Evolutionary conservation across 2,113 vertebrate species (phyloP), one percentile per base, ranked within the genome.

Genomic region (Passerina amoena): DNA sequence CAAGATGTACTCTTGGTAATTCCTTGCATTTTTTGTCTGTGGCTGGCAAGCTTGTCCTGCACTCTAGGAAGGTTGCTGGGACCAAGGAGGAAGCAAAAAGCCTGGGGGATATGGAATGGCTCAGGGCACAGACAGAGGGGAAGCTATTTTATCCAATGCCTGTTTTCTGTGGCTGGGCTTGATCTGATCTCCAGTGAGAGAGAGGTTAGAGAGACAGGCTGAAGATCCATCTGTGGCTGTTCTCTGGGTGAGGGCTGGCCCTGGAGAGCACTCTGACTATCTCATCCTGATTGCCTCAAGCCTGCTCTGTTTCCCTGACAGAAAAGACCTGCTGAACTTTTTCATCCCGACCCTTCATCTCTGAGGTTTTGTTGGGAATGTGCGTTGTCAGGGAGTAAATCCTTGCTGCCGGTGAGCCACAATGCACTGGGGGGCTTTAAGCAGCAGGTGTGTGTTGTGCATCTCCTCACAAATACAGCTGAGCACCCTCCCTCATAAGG

Each of bases 221-320:
- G 48, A 73, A 82, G 45, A 85, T 53, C 6, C 24, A 61, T 54
- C 33, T 2, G 0, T 19, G 1, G 1, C 35, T 1, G 0, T 61
- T 19, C 28, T 77, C 64, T 78, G 69, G n/a, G 37, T 2, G 6
- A 73, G 45, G 31, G 53, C 45, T 81, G 54, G 45, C 54, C 69
- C 40, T 1, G 1, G 28, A 45, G 28, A 40, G 22, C 42, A 3
- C 42, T 38, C n/a, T n/a, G 27, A 17, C 57, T 44, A 22, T 23
- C 31, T 51, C 3, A 2, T 31, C 31, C 37, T 25, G 28, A 65
- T 15, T 60, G 54, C 61, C n/a, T 53, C 1, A 5, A 69, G 24
- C 50, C 45, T 81, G n/a, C 40, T 48, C 63, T 28, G 10, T 48
- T 20, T 80, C 50, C 37, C 65, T 60, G 68, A 54, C 54, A 54